A percentile compares a stretch with the other conserved stretches of the same genome.
Evolutionary conservation across 1,140 invertebrate genomes (phyloP).

Genomic region (Zaprionus inermis): DNA sequence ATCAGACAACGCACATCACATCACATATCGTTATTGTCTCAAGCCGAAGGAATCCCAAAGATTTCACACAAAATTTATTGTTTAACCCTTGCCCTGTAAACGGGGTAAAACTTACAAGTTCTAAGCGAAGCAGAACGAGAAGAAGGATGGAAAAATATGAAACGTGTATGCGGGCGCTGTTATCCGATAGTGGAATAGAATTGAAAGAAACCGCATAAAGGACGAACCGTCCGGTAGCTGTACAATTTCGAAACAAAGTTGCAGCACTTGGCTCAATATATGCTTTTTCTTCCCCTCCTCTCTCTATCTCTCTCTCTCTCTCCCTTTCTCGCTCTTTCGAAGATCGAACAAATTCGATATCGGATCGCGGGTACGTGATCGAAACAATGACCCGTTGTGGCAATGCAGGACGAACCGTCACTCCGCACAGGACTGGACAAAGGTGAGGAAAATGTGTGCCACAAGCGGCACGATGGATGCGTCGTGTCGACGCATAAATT

Average conservation of each 20-base stretch:
- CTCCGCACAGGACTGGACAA: neutral
- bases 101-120: conserved; percentile 69
- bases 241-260: conserved; percentile 76
- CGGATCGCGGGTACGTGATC: conserved; percentile 65
- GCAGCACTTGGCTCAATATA: conserved; percentile 29
- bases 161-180: conserved; percentile 74
- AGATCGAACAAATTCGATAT: conserved; percentile 81
- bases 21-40: conserved; percentile 42
- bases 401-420: conserved; percentile 58
- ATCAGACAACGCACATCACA: conserved; percentile 49
- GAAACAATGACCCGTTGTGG: conserved; percentile 59
- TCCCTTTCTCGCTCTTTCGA: neutral
- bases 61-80: conserved; percentile 67
- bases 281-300: neutral
- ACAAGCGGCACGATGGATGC: conserved; percentile 13
- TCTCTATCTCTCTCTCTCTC: neutral
- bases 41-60: conserved; percentile 58
- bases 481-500: conserved; percentile 75
- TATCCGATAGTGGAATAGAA: conserved; percentile 75
- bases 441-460: conserved; percentile 51
- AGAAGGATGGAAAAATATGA: conserved; percentile 56
- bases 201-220: conserved; percentile 41
- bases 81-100: conserved; percentile 59
- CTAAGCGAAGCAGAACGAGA: conserved; percentile 48
- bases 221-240: conserved; percentile 22